Conservation (phyloP, 2,113 vertebrate species). For the Tichodroma muraria region DNA sequence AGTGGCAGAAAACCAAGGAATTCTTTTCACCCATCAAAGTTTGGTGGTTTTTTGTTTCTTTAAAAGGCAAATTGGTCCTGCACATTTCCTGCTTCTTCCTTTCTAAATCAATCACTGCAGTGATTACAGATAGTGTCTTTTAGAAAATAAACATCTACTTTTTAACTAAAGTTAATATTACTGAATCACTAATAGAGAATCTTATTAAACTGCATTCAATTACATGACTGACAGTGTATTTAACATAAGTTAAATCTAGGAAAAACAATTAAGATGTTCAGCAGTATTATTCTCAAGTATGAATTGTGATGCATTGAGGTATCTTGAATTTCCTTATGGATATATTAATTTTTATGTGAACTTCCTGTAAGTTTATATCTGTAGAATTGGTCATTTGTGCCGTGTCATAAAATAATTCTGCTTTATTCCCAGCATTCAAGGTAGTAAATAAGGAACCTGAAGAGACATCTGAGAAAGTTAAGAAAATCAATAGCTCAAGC, state of each 20-base stretch:
- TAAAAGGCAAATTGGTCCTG: background rate
- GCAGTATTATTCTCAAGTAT: background rate
- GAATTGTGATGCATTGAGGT: background rate
- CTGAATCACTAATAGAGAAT: background rate
- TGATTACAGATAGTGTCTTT: background rate
- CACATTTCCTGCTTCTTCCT: background rate
- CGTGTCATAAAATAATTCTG: background rate
- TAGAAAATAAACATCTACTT: background rate
- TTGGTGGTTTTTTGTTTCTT: background rate
- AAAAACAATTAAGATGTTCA: background rate
- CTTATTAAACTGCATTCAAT: background rate
- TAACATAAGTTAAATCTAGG: background rate
- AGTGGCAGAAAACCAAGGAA: background rate
- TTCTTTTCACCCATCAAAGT: background rate
- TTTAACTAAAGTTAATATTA: background rate
- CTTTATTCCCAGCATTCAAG: conserved; percentile 44
- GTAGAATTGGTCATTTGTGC: background rate
- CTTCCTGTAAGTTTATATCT: background rate
- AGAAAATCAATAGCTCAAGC: conserved; percentile 69
- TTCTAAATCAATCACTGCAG: background rate
- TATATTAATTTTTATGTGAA: background rate
- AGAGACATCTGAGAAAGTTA: conserved; percentile 65
- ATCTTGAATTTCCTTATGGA: background rate
- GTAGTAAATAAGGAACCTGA: background rate
- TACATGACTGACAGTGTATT: background rate